Evolutionary conservation across 2,113 vertebrate species (phyloP), one percentile per base, ranked within the genome.

Genomic region (Perognathus longimembris): DNA sequence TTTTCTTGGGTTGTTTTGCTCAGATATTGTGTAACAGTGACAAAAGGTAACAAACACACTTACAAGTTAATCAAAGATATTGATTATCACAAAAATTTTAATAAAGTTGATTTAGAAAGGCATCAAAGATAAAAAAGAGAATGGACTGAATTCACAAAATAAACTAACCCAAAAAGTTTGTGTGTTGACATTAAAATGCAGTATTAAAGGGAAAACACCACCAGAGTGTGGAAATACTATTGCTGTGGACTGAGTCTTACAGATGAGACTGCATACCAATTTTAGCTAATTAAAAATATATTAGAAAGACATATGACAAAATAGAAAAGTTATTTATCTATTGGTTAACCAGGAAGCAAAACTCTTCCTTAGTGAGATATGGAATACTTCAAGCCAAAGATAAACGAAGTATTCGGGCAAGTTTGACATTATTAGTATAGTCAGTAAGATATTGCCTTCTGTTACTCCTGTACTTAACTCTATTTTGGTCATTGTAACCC

Each of bases 101-200:
- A 54, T 87, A 63, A 85, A 54, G 9, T 92, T 66, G 45, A 90
- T 78, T 78, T 67, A 36, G 10, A 91, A 85, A 71, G 45, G 9
- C 87, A 34, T 85, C 85, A 81, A 21, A 32, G 66, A n/a, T 36
- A 78, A 75, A 86, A 71, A 82, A 45, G 34, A 85, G 38, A 81
- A 70, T 28, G 66, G 28, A 92, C 21, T 26, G 1, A 75, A 61
- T 45, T 92, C 20, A 71, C 30, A 64, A 93, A 93, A 92, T 66
- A 71, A 61, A 59, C 7, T 86, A 76, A 28, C 64, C 21, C 11
- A 9, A 81, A 77, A 57, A 66, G 38, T 83, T 24, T 54, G 3
- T 38, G 34, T 45, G 21, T 69, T 54, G 85, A 54, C 24, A 40
- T 40, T 81, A 54, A 71, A 83, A 34, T 45, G 1, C 24, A 42